phyloP scores from a whole-genome alignment of 2,113 vertebrate genomes.

The Genyomyrus donnyi region DNA sequence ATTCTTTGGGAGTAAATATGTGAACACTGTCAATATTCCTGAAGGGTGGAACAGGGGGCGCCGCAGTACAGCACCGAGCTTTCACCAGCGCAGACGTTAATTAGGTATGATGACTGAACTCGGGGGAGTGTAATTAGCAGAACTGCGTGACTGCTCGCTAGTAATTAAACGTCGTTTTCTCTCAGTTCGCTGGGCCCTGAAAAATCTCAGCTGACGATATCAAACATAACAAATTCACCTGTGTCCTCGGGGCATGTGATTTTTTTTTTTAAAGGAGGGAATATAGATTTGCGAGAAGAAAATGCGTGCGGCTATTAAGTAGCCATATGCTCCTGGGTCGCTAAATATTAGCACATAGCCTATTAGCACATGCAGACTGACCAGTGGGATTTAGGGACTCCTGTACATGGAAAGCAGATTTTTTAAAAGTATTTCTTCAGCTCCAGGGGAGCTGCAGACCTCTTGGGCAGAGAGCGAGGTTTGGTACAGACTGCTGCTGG shows the following conservation, averaged over 20 bases:
- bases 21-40: slow-evolving; percentile 47
- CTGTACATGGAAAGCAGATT: background rate
- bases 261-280: background rate
- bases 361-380: background rate
- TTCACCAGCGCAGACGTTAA: slow-evolving; percentile 62
- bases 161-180: slow-evolving; percentile 63
- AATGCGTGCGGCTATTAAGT: background rate
- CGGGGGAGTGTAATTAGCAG: slow-evolving; percentile 60
- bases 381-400: background rate
- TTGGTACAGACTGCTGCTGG: background rate
- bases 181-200: slow-evolving; percentile 43
- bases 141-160: slow-evolving; percentile 57
- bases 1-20: slow-evolving; percentile 19
- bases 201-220: slow-evolving; percentile 42
- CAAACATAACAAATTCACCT: slow-evolving; percentile 26
- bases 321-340: background rate
- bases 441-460: background rate
- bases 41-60: slow-evolving; percentile 37
- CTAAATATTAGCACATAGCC: background rate
- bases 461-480: background rate
- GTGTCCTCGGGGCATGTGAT: slow-evolving; percentile 17
- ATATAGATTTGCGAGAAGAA: background rate
- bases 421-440: background rate
- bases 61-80: slow-evolving; percentile 47
- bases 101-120: slow-evolving; percentile 61